Conservation (phyloP, 1,140 invertebrate species). For the Drosophila teissieri region DNA sequence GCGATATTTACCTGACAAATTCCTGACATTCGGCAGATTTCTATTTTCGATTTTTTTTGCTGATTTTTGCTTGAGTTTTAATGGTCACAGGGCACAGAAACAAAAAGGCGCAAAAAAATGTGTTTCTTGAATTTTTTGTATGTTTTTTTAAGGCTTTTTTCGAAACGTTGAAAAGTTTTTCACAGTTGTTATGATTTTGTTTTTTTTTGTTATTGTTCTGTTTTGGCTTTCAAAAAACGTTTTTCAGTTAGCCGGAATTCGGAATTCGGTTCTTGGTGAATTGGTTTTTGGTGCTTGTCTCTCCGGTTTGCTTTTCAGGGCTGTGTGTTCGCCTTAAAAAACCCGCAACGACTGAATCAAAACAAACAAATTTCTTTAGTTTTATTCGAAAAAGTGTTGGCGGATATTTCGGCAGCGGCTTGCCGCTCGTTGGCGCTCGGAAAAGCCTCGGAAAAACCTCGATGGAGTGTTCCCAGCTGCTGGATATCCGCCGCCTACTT, state of each 20-base stretch:
- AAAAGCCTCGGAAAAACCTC: conserved; percentile 12
- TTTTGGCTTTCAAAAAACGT: conserved; percentile 1
- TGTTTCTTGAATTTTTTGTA: conserved; percentile 14
- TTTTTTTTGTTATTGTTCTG: not conserved
- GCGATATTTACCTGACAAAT: conserved; percentile 44
- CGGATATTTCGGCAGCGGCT: conserved; percentile 30
- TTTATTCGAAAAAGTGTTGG: conserved; percentile 71
- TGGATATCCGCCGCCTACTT: conserved; percentile 18
- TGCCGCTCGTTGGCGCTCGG: conserved; percentile 15
- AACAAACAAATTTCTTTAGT: conserved; percentile 83
- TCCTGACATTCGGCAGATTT: conserved; percentile 9
- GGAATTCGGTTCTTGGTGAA: conserved; percentile 4
- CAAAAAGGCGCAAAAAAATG: conserved; percentile 39
- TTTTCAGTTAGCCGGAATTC: conserved; percentile 11
- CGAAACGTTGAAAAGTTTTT: conserved; percentile 13
- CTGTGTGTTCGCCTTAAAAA: conserved; percentile 72
- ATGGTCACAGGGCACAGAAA: conserved; percentile 35
- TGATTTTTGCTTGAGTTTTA: conserved; percentile 1
- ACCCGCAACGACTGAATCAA: conserved; percentile 84
- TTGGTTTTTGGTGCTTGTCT: not conserved
- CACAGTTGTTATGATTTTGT: conserved; percentile 15
- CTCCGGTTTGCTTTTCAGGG: conserved; percentile 26
- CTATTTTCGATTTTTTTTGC: conserved; percentile 1
- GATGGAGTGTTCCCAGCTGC: conserved; percentile 59
- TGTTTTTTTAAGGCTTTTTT: conserved; percentile 30